Evolutionary conservation across 2,797 vertebrate genomes (phyloP).

Genomic region (Jordanella pulchra): DNA sequence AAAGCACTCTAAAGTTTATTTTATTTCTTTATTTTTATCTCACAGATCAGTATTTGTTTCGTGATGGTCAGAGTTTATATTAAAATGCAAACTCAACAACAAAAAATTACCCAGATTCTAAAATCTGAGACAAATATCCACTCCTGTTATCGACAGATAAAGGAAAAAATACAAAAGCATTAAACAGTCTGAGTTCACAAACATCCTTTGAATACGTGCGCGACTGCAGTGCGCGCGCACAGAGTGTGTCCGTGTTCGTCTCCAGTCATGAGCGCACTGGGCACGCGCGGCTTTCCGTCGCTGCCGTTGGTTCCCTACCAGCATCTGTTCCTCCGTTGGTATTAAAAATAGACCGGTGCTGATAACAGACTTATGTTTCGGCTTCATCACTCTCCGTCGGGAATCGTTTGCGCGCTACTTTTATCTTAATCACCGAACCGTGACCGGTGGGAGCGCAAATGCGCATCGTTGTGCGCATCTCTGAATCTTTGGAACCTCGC

Average conservation of each 20-base stretch:
- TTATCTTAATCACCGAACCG: constrained; percentile 60
- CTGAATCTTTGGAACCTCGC: constrained; percentile 67
- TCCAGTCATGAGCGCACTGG: constrained; percentile 60
- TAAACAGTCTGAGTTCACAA: constrained; percentile 20
- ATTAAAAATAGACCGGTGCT: constrained; percentile 54
- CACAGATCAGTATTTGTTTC: not conserved
- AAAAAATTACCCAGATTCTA: not conserved
- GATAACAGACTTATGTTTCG: constrained; percentile 48
- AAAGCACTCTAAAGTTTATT: not conserved
- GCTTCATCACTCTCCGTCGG: constrained; percentile 50
- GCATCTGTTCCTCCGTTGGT: constrained; percentile 51
- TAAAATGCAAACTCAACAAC: not conserved
- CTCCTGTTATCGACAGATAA: not conserved
- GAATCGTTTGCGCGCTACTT: constrained; percentile 56
- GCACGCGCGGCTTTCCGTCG: constrained; percentile 65
- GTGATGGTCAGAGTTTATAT: not conserved
- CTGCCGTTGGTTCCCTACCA: constrained; percentile 55
- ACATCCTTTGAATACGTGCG: constrained; percentile 18
- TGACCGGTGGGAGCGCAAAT: constrained; percentile 56
- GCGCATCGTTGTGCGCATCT: constrained; percentile 78
- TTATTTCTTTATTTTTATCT: not conserved
- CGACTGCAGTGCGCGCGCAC: not conserved
- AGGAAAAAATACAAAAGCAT: not conserved
- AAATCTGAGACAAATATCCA: constrained; percentile 5
- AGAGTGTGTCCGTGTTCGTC: constrained; percentile 18